Conservation (phyloP, 1,140 invertebrate genomes). For the Zelostemma sp. region DNA sequence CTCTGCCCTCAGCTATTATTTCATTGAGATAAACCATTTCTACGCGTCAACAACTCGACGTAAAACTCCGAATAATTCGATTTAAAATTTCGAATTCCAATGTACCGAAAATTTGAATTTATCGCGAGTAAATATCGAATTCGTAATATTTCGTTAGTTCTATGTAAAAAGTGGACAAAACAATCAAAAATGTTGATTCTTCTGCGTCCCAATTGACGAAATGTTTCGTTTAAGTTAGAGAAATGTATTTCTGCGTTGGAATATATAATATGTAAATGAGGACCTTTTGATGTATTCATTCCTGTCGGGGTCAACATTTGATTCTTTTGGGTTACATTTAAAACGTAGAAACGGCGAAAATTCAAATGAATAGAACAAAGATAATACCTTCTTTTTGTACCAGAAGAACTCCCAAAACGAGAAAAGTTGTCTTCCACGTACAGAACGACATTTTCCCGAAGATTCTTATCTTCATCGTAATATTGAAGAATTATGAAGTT, state of each 20-base stretch:
- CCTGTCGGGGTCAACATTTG: constrained; percentile 47
- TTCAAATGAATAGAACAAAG: not conserved
- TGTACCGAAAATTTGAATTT: too few relatives aligned
- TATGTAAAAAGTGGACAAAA: too few relatives aligned
- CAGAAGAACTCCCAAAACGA: not conserved
- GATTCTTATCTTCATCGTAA: too few relatives aligned
- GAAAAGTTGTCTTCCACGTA: not conserved
- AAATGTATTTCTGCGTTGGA: constrained; percentile 22
- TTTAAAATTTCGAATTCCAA: too few relatives aligned
- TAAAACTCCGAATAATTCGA: too few relatives aligned
- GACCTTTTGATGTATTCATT: constrained; percentile 50
- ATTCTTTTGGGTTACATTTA: constrained; percentile 18
- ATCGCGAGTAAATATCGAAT: not conserved
- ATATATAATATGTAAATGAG: constrained; percentile 46
- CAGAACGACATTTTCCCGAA: not conserved
- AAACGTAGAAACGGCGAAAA: too few relatives aligned
- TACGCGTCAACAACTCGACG: too few relatives aligned
- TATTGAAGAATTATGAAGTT: too few relatives aligned
- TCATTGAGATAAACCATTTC: not conserved
- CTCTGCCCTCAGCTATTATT: not conserved
- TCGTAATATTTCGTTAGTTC: not conserved
- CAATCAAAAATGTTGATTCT: too few relatives aligned
- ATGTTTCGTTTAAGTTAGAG: constrained; percentile 1
- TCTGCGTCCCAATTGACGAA: not conserved
- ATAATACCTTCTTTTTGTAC: not conserved